A percentile compares a stretch with the other conserved stretches of the same genome.
Evolutionary conservation across 2,888 invertebrate genomes (phyloP).

Genomic region (Phyllotreta cruciferae): DNA sequence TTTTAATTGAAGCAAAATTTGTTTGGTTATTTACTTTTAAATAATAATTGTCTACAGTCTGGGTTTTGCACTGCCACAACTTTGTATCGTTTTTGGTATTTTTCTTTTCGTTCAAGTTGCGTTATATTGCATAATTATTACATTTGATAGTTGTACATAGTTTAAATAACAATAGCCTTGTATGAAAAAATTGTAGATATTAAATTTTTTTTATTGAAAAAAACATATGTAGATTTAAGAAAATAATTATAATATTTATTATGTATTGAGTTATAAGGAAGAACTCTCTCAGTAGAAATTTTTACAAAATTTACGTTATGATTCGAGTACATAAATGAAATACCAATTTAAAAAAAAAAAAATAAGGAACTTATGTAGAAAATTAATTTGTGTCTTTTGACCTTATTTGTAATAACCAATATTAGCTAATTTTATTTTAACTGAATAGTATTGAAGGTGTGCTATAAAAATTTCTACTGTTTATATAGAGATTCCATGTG

Average conservation of each 20-base stretch:
- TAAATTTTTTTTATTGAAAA: conserved; percentile 54
- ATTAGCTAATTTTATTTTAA: conserved; percentile 3
- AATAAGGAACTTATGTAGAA: too few species aligned
- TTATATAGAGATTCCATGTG: conserved; percentile 55
- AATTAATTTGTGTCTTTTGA: background rate
- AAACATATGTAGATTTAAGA: conserved; percentile 36
- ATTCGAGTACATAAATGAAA: background rate
- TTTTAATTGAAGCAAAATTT: background rate
- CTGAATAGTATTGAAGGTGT: background rate
- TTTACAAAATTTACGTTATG: conserved; percentile 19
- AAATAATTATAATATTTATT: conserved; percentile 52
- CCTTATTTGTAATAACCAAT: background rate
- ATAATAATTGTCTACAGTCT: too few species aligned
- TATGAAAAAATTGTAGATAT: conserved; percentile 55
- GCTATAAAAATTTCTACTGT: conserved; percentile 35
- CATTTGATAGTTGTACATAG: conserved; percentile 46
- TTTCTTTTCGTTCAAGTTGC: conserved; percentile 30
- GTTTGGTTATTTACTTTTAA: background rate
- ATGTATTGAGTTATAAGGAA: conserved; percentile 42
- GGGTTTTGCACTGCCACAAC: conserved; percentile 12
- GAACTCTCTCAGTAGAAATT: conserved; percentile 38
- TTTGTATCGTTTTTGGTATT: background rate
- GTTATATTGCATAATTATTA: conserved; percentile 32
- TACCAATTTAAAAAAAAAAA: background rate
- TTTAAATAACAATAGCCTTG: conserved; percentile 48